Conservation (phyloP, 2,113 vertebrate species). For the Antechinus stuartii region DNA sequence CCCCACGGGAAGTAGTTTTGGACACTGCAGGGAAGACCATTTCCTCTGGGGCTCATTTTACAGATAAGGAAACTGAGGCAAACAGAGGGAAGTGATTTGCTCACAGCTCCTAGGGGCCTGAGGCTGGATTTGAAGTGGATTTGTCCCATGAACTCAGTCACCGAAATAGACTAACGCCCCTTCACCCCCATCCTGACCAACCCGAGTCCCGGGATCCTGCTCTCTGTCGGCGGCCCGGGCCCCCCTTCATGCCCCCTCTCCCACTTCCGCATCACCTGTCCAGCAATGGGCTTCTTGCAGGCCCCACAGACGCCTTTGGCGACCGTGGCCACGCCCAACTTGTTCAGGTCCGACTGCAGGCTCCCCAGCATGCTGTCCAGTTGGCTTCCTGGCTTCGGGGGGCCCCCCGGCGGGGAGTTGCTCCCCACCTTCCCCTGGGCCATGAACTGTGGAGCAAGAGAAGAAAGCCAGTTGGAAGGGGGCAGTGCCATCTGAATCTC, state of each 20-base stretch:
- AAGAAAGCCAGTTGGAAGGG: slow-evolving; percentile 3
- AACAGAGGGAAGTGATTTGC: neutral
- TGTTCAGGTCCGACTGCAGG: slow-evolving; percentile 97
- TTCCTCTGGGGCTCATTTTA: neutral
- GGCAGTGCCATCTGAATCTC: neutral
- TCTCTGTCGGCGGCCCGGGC: neutral
- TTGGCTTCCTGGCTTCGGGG: slow-evolving; percentile 94
- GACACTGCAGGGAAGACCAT: neutral
- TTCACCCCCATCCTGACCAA: neutral
- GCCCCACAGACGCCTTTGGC: slow-evolving; percentile 98
- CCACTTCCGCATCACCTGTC: slow-evolving; percentile 91
- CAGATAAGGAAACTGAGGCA: neutral
- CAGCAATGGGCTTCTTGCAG: slow-evolving; percentile 98
- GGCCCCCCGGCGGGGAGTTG: slow-evolving; percentile 85
- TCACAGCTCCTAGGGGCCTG: neutral
- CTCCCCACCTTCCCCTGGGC: slow-evolving; percentile 91
- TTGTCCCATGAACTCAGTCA: too few species aligned
- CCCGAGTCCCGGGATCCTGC: neutral
- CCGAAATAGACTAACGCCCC: neutral
- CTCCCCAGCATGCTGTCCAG: slow-evolving; percentile 99
- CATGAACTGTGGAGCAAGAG: slow-evolving; percentile 90
- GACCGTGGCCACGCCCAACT: slow-evolving; percentile 95
- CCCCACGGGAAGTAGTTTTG: neutral
- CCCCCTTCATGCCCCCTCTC: slow-evolving; percentile 15
- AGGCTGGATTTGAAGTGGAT: neutral